Evolutionary conservation across 2,888 invertebrate species (phyloP), one percentile per base, ranked within the genome.

Genomic region (Bimastos eiseni): DNA sequence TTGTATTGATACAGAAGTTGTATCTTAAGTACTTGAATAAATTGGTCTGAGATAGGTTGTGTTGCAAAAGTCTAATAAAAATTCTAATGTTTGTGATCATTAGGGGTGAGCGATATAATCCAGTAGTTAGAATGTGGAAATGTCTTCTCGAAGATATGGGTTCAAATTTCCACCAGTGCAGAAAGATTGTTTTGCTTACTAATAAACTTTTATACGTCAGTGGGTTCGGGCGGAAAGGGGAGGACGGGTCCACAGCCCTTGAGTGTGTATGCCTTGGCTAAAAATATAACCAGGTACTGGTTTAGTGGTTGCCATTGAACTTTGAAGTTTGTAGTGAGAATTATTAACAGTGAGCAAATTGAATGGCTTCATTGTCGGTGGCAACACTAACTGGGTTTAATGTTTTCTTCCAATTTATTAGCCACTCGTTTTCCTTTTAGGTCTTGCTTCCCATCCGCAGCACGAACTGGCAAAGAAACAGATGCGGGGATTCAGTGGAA

Each of bases 401-500:
- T 0, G 8, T 8, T n/a, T 70, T 11, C 70, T n/a, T 70, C 8
- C 70, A 70, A 13, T 70, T 70, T 70, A 8, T 70, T 70, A 70
- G 13, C 70, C 30, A 30, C 8, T 30, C 24, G 17, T 19, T 83
- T 55, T 19, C 36, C 15, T 70, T 91, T 33, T 44, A 92, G 92
- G 93, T 4, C 92, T 95, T 36, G 93, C 93, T 21, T 94, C 94
- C 13, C 95, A 95, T 91, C 95, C 95, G 0, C 94, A 95, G 90
- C 93, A 95, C 93, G 94, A 95, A 89, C 91, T 95, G 88, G 94
- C 94, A 70, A 94, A 94, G 92, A 92, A 92, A 89, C 95, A 95
- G 93, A 95, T 95, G 95, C 93, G 93, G 89, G 95, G 95, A 0
- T 95, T 93, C 93, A 94, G 95, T 93, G 95, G 95, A 4, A 95